These are phyloP conservation scores for Tenebrio molitor DNA, from an alignment of 1,140 invertebrate genomes.

Conservation along the genomic window DNA sequence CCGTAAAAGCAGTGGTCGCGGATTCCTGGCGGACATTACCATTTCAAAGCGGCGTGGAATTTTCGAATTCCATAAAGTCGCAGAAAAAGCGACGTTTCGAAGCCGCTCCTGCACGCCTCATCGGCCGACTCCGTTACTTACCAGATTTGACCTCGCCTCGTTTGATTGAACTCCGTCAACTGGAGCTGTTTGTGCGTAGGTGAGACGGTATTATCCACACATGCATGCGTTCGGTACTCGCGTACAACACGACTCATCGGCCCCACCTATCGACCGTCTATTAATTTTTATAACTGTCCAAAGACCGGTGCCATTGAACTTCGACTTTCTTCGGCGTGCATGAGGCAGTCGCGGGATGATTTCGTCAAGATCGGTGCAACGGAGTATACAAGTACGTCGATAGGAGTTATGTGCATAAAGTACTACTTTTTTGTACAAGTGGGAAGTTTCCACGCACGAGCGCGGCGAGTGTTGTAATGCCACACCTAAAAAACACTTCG, in stretches of 20 bases:
- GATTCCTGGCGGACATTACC: slow-evolving; percentile 32
- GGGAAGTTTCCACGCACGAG: no score
- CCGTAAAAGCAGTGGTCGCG: slow-evolving; percentile 17
- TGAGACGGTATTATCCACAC: slow-evolving; percentile 31
- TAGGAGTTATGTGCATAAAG: no score
- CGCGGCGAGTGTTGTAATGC: no score
- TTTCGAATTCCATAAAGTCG: slow-evolving; percentile 36
- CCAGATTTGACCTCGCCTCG: slow-evolving; percentile 31
- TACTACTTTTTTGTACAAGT: no score
- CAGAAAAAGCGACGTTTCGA: slow-evolving; percentile 13
- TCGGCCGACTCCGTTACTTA: slow-evolving; percentile 26
- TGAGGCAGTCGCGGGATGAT: background rate
- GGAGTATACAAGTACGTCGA: no score
- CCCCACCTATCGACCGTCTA: slow-evolving; percentile 49
- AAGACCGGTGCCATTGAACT: slow-evolving; percentile 49
- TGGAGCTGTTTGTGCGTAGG: slow-evolving; percentile 35
- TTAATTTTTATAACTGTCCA: slow-evolving; percentile 54
- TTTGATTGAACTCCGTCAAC: slow-evolving; percentile 35
- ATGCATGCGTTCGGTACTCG: slow-evolving; percentile 22
- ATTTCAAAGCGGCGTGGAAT: slow-evolving; percentile 29
- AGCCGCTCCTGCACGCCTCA: slow-evolving; percentile 16
- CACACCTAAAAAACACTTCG: no score
- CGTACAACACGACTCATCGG: background rate
- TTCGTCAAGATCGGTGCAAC: slow-evolving; percentile 24
- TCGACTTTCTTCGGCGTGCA: slow-evolving; percentile 1